These are phyloP conservation scores for Pundamilia nyererei DNA, from an alignment of 2,113 vertebrate genomes.

Conservation along the genomic window DNA sequence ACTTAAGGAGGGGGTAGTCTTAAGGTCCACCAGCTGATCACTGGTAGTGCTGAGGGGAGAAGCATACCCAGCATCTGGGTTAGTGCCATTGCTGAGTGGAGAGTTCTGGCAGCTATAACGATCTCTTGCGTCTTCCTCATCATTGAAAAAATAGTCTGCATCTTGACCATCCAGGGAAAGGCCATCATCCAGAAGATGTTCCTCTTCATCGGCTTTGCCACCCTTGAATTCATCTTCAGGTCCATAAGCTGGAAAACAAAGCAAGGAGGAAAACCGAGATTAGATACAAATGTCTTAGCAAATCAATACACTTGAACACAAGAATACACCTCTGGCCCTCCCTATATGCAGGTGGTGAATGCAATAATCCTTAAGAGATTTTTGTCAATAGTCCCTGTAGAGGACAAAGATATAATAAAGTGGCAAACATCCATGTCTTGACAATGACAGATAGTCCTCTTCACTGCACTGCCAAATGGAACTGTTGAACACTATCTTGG, in stretches of 20 bases:
- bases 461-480: constrained; percentile 63
- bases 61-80: constrained; percentile 91
- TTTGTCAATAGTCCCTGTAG: constrained; percentile 65
- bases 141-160: constrained; percentile 82
- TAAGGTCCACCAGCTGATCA: constrained; percentile 86
- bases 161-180: constrained; percentile 87
- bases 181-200: constrained; percentile 83
- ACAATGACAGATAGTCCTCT: constrained; percentile 70
- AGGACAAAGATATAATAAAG: constrained; percentile 70
- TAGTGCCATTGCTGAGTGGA: constrained; percentile 91
- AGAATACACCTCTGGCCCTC: not conserved
- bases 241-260: constrained; percentile 87
- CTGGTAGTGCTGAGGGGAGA: constrained; percentile 94
- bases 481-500: constrained; percentile 63
- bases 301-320: not conserved
- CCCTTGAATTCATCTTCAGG: constrained; percentile 92
- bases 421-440: constrained; percentile 72
- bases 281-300: not conserved
- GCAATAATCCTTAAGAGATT: constrained; percentile 57
- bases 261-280: constrained; percentile 4
- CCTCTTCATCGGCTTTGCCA: constrained; percentile 84
- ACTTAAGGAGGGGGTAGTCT: constrained; percentile 79
- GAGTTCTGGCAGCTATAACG: constrained; percentile 91
- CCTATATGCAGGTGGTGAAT: constrained; percentile 1
- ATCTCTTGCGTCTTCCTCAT: constrained; percentile 85